phyloP scores from a whole-genome alignment of 2,888 invertebrate species.

The Euspilapteryx auroguttella region DNA sequence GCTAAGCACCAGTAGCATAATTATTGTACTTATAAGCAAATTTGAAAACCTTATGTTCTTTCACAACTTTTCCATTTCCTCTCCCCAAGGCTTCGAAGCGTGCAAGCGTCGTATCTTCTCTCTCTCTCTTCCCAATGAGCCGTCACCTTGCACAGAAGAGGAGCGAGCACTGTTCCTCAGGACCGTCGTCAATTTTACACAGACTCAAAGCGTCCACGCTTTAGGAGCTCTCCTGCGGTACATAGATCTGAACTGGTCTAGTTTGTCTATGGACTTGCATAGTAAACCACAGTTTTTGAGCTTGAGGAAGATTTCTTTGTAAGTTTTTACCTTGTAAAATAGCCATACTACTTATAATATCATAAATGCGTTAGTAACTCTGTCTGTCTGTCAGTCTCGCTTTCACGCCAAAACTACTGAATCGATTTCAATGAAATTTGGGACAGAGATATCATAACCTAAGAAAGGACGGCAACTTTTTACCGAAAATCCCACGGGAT shows the following conservation, averaged over 20 bases:
- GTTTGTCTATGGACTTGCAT: conserved; percentile 45
- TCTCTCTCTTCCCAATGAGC: conserved; percentile 58
- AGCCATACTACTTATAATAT: no score
- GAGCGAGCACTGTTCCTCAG: conserved; percentile 63
- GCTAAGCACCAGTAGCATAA: no score
- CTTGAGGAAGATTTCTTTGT: conserved; percentile 65
- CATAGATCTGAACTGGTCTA: conserved; percentile 67
- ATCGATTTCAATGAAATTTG: no score
- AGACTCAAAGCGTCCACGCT: conserved; percentile 66
- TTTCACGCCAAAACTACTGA: no score
- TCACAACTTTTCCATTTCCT: not conserved
- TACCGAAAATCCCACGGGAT: no score
- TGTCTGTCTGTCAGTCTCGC: no score
- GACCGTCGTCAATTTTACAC: conserved; percentile 65
- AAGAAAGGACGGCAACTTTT: no score
- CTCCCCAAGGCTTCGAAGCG: conserved; percentile 47
- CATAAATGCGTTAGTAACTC: no score
- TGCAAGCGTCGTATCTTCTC: conserved; percentile 58
- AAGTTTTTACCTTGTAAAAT: conserved; percentile 24
- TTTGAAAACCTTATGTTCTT: not conserved
- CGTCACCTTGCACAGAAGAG: conserved; percentile 44
- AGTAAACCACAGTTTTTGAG: conserved; percentile 50
- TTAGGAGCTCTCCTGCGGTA: conserved; percentile 72
- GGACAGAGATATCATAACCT: no score
- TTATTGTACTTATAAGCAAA: not conserved